These are phyloP conservation scores for Phyllostomus hastatus DNA, from an alignment of 2,113 vertebrate genomes.

Conservation along the genomic window DNA sequence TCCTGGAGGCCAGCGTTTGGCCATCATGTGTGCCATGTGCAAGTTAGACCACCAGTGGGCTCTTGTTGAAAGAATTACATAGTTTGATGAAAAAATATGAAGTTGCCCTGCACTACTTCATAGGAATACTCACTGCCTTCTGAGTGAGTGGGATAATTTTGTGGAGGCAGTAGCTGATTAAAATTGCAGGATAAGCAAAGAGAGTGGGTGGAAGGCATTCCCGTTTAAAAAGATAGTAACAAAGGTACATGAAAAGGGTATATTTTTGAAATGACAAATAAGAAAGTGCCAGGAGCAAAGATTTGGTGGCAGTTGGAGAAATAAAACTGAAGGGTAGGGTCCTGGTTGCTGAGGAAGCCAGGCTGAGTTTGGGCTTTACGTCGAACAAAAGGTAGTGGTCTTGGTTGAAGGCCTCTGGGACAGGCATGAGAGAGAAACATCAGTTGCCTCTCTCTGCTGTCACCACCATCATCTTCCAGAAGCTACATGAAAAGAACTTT, in stretches of 20 bases:
- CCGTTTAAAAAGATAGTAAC: background rate
- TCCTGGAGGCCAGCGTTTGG: background rate
- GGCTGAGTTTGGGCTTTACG: background rate
- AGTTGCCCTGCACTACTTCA: background rate
- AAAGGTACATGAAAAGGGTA: background rate
- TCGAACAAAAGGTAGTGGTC: background rate
- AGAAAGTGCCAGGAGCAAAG: background rate
- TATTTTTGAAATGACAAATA: constrained; percentile 1
- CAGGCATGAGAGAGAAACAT: background rate
- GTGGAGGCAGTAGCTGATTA: background rate
- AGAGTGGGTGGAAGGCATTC: background rate
- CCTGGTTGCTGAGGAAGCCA: background rate
- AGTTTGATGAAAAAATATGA: background rate
- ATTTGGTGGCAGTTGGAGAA: background rate
- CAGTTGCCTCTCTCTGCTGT: background rate
- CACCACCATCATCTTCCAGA: background rate
- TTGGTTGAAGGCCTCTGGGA: background rate
- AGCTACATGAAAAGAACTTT: background rate
- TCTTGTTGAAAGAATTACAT: background rate
- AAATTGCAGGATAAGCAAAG: background rate
- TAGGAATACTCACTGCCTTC: background rate
- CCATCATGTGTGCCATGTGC: background rate
- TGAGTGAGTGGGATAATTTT: background rate
- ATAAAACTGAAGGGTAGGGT: background rate
- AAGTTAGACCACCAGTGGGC: background rate